phyloP scores from a whole-genome alignment of 2,888 invertebrate genomes.

The Andrena haemorrhoa region DNA sequence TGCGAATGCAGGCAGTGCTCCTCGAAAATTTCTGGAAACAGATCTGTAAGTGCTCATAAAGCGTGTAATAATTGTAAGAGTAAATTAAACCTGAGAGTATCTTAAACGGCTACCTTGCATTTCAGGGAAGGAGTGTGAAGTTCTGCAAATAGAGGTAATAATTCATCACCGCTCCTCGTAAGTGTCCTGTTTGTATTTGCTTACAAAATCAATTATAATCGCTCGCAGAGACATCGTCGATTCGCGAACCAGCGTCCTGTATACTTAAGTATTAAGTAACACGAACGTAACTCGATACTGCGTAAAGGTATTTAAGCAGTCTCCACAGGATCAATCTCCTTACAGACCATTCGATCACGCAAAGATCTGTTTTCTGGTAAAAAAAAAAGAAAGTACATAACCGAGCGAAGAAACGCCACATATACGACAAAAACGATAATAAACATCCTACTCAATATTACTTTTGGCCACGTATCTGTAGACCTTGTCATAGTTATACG shows the following conservation, averaged over 20 bases:
- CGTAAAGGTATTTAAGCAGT: neutral
- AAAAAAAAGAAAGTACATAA: slow-evolving; percentile 31
- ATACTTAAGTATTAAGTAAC: slow-evolving; percentile 41
- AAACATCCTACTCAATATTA: slow-evolving; percentile 19
- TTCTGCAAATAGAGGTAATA: slow-evolving; percentile 24
- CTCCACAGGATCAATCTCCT: neutral
- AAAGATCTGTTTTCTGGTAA: slow-evolving; percentile 34
- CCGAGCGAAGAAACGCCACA: slow-evolving; percentile 4
- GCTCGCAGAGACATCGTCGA: slow-evolving; percentile 12
- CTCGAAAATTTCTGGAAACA: neutral
- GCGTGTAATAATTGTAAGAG: neutral
- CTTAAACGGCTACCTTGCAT: too few relatives aligned
- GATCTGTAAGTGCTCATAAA: slow-evolving; percentile 11
- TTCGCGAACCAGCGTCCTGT: slow-evolving; percentile 13
- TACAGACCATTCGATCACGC: slow-evolving; percentile 4
- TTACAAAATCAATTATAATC: slow-evolving; percentile 41
- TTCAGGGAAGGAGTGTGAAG: slow-evolving; percentile 32
- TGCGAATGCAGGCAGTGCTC: neutral
- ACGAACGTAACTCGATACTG: slow-evolving; percentile 18
- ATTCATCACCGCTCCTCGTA: slow-evolving; percentile 9
- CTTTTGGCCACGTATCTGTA: neutral
- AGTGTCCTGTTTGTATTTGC: slow-evolving; percentile 39
- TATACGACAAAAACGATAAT: slow-evolving; percentile 12
- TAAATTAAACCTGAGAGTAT: too few relatives aligned
- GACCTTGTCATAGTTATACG: slow-evolving; percentile 12